Evolutionary conservation across 1,140 invertebrate species (phyloP).

Genomic region (Zaprionus inermis): DNA sequence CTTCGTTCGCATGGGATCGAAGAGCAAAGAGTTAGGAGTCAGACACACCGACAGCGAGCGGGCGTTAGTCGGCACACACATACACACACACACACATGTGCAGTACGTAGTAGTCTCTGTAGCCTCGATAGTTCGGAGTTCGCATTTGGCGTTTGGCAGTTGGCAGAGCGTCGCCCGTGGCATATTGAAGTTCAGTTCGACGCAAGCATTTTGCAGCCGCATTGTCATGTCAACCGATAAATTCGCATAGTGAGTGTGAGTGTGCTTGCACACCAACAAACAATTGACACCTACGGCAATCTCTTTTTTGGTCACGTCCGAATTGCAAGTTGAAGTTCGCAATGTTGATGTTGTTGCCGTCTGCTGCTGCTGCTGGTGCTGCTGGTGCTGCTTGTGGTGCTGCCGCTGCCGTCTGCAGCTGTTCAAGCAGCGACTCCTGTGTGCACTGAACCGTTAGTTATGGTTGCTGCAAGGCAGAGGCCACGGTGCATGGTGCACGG

Average conservation of each 20-base stretch:
- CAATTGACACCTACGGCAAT: slow-evolving; percentile 82
- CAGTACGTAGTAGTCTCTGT: neutral
- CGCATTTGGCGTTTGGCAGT: slow-evolving; percentile 45
- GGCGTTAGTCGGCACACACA: neutral
- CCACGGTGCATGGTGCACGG: slow-evolving; percentile 18
- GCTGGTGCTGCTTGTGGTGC: too few relatives aligned
- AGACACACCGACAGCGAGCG: slow-evolving; percentile 15
- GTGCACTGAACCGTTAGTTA: slow-evolving; percentile 78
- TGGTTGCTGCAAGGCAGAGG: slow-evolving; percentile 51
- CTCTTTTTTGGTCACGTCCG: slow-evolving; percentile 65
- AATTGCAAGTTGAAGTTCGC: slow-evolving; percentile 69
- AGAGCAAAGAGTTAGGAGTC: slow-evolving; percentile 60
- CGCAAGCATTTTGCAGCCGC: slow-evolving; percentile 81
- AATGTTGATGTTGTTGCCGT: slow-evolving; percentile 16
- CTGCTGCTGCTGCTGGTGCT: slow-evolving; percentile 2
- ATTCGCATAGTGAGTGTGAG: slow-evolving; percentile 62
- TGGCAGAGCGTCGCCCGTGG: slow-evolving; percentile 52
- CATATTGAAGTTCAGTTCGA: slow-evolving; percentile 80
- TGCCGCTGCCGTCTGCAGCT: slow-evolving; percentile 22
- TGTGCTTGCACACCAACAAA: slow-evolving; percentile 71
- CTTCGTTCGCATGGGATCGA: slow-evolving; percentile 74
- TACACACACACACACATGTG: too few relatives aligned
- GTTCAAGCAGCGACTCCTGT: slow-evolving; percentile 30
- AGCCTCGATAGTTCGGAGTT: slow-evolving; percentile 47
- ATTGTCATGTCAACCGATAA: slow-evolving; percentile 83